Conservation (phyloP, 2,797 vertebrate genomes). For the Cuniculus paca region DNA sequence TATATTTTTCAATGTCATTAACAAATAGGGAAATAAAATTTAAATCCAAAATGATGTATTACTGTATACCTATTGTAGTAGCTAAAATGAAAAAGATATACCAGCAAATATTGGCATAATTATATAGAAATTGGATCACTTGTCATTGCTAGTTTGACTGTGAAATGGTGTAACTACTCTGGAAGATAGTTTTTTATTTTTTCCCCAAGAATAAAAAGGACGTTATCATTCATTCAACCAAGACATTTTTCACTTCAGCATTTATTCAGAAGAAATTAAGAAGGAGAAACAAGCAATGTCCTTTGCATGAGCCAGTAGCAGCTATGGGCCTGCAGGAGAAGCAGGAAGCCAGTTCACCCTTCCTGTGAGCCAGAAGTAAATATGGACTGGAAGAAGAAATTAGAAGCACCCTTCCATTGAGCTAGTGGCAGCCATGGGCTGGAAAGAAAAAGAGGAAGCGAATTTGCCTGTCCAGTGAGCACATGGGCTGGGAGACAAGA, state of each 20-base stretch:
- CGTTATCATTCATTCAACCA: not conserved
- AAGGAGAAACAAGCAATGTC: too few relatives aligned
- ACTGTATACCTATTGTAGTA: not conserved
- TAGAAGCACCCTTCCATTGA: too few relatives aligned
- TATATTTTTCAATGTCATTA: constrained; percentile 16
- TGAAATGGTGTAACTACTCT: not conserved
- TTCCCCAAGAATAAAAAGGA: not conserved
- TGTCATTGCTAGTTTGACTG: not conserved
- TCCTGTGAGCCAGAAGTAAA: too few relatives aligned
- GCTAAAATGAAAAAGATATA: not conserved
- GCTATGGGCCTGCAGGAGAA: too few relatives aligned
- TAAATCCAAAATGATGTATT: not conserved
- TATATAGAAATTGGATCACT: not conserved
- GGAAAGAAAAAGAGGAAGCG: too few relatives aligned
- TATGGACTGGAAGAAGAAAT: too few relatives aligned
- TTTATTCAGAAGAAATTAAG: not conserved
- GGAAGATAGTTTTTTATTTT: not conserved
- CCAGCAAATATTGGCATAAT: not conserved
- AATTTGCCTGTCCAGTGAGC: too few relatives aligned
- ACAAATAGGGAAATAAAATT: not conserved
- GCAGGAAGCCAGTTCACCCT: too few relatives aligned
- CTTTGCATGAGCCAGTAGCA: too few relatives aligned
- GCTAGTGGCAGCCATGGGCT: too few relatives aligned
- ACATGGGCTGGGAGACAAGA: too few relatives aligned
- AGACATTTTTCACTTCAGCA: not conserved